Conservation (phyloP, 2,113 vertebrate genomes). For the Callipepla squamata region DNA sequence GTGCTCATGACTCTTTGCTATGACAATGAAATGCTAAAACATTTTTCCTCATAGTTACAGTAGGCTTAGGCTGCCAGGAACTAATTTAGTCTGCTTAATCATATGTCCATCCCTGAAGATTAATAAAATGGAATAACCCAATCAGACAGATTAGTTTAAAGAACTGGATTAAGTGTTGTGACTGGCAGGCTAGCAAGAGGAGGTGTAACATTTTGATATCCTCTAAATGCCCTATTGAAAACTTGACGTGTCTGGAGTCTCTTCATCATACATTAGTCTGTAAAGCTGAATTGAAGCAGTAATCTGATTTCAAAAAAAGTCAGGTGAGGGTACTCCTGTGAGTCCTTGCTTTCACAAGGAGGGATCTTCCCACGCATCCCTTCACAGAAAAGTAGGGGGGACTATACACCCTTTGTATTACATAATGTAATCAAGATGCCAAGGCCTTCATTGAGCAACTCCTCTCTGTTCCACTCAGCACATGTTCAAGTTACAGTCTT, state of each 20-base stretch:
- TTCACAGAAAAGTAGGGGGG: background rate
- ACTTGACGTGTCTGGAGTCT: background rate
- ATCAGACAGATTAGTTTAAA: background rate
- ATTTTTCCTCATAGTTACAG: background rate
- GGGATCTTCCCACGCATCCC: background rate
- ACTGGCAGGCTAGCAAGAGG: background rate
- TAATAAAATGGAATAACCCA: background rate
- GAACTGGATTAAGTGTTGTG: background rate
- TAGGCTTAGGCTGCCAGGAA: background rate
- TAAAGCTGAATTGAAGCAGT: background rate
- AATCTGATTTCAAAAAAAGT: background rate
- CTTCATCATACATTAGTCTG: background rate
- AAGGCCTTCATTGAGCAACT: background rate
- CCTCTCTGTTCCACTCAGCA: background rate
- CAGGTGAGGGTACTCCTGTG: background rate
- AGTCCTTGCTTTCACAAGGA: background rate
- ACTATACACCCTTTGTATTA: background rate
- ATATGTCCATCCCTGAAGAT: background rate
- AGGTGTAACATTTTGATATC: background rate
- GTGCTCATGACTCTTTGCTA: background rate
- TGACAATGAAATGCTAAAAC: background rate
- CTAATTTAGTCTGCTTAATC: background rate
- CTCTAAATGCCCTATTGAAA: background rate
- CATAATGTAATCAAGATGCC: background rate
- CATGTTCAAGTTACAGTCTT: background rate